Base-by-base conservation (phyloP, 1,140 invertebrate species). In the Laodelphax striatellus region DNA sequence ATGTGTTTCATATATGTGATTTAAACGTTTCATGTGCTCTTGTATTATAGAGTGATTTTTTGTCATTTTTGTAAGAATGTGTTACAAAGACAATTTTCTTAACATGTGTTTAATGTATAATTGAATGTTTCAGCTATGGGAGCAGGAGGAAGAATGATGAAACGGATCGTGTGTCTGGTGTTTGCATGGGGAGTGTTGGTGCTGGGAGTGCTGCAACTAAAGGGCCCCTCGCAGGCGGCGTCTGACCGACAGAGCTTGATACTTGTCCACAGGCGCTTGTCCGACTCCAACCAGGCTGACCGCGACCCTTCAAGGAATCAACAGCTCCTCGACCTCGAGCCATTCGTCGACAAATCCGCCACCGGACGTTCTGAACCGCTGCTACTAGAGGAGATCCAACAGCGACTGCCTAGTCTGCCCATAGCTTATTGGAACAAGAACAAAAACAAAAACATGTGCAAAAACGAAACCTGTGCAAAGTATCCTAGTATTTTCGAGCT, bases 401-500 rank as follows among this genome's bases (percentile, higher is more conserved):
- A 82, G 14, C 76, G 82, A 19, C 77, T 91, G 64, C 88, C 89
- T 3, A 90, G 87, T 62, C 71, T 92, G 5, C 90, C 90, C 0
- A 82, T 91, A n/a, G 79, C 81, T 46, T 91, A 89, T 70, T 92
- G 89, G 88, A 83, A 83, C 66, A 83, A 82, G 59, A 83, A 86
- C 66, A 87, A 84, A 67, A 86, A 89, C 66, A 80, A 85, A 64
- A 72, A 71, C 5, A 83, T 84, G 61, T 86, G 81, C 62, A 84
- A 85, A 58, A 86, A 87, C 68, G 82, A 82, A 58, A 84, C 82
- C 55, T 92, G 88, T 72, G 86, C 85, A 58, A 77, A 78, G 63
- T 93, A 90, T 69, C 92, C 92, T 0, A 89, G 82, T 52, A 83
- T 94, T 52, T 92, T 87, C 69, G 90, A 93, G 64, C 75, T 95